Conservation (phyloP, 2,888 invertebrate species). For the Nephrocerus scutellatus region DNA sequence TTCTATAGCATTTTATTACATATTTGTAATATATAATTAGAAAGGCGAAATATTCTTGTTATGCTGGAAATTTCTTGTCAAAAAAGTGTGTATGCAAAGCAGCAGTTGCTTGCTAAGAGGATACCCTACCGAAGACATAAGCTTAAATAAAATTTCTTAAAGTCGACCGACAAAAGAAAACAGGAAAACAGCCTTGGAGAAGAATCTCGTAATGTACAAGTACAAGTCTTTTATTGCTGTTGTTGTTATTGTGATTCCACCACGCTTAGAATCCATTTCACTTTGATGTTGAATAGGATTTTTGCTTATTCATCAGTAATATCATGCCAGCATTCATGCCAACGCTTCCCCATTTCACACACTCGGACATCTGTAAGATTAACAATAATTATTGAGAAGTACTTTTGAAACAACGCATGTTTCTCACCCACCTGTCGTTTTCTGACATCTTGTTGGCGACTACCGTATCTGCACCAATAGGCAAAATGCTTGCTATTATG, state of each 20-base stretch:
- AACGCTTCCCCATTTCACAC: slow-evolving; percentile 63
- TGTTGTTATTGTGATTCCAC: slow-evolving; percentile 3
- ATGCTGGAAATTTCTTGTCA: too few relatives aligned
- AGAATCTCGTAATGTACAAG: too few relatives aligned
- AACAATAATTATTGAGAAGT: slow-evolving; percentile 1
- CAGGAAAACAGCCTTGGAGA: too few relatives aligned
- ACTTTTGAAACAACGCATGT: slow-evolving; percentile 22
- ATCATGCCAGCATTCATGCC: slow-evolving; percentile 64
- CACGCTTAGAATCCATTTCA: slow-evolving; percentile 1
- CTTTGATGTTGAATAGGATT: slow-evolving; percentile 33
- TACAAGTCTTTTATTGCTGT: slow-evolving; percentile 5
- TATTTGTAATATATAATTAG: too few relatives aligned
- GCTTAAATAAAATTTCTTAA: too few relatives aligned
- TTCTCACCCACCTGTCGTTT: slow-evolving; percentile 56
- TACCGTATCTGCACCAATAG: slow-evolving; percentile 66
- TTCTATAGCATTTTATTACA: too few relatives aligned
- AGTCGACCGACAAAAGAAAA: too few relatives aligned
- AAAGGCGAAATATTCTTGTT: too few relatives aligned
- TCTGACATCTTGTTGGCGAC: slow-evolving; percentile 60
- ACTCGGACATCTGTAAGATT: slow-evolving; percentile 61
- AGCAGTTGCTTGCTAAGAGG: too few relatives aligned
- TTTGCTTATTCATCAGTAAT: slow-evolving; percentile 53
- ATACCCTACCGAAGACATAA: too few relatives aligned
- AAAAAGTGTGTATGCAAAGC: too few relatives aligned
- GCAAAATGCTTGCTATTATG: slow-evolving; percentile 57